Evolutionary conservation across 2,797 vertebrate species (phyloP).

Genomic region (Cichlasoma orientale): DNA sequence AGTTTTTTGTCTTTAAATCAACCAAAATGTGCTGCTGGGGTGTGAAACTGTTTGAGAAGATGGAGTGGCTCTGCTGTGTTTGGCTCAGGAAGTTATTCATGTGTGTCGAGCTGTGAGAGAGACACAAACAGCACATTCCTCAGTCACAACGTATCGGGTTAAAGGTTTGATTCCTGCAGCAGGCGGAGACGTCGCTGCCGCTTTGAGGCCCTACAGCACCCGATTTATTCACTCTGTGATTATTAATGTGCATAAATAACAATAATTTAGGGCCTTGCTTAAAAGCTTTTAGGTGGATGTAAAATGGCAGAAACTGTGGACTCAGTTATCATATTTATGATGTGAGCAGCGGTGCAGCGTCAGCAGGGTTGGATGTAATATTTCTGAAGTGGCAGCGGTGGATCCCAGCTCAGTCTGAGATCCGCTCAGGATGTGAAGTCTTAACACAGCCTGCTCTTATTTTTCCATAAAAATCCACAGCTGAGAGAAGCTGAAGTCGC

Average conservation of each 20-base stretch:
- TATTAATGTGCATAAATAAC: too few species aligned
- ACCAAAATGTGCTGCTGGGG: neutral
- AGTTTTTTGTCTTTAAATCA: neutral
- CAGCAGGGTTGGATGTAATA: neutral
- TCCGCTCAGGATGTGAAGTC: neutral
- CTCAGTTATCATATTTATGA: rapidly evolving
- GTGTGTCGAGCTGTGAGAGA: constrained; percentile 2
- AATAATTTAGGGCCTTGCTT: neutral
- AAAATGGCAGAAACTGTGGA: neutral
- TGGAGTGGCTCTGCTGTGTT: neutral
- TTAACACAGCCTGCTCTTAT: neutral
- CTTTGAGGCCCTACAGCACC: neutral
- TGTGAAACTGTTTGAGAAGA: neutral
- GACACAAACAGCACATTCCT: constrained; percentile 40
- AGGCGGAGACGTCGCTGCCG: neutral
- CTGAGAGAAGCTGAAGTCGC: neutral
- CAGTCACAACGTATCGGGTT: neutral
- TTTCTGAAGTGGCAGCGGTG: too few species aligned
- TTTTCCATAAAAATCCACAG: rapidly evolving
- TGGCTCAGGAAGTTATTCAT: constrained; percentile 17
- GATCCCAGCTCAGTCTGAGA: too few species aligned
- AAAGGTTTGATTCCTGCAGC: neutral
- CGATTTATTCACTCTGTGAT: neutral
- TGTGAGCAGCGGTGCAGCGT: rapidly evolving
- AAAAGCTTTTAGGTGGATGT: neutral